A percentile compares a stretch with the other conserved stretches of the same genome.
These are phyloP conservation scores for Tenebrosternarchus preto DNA, from an alignment of 2,113 vertebrate species.

Conservation along the genomic window DNA sequence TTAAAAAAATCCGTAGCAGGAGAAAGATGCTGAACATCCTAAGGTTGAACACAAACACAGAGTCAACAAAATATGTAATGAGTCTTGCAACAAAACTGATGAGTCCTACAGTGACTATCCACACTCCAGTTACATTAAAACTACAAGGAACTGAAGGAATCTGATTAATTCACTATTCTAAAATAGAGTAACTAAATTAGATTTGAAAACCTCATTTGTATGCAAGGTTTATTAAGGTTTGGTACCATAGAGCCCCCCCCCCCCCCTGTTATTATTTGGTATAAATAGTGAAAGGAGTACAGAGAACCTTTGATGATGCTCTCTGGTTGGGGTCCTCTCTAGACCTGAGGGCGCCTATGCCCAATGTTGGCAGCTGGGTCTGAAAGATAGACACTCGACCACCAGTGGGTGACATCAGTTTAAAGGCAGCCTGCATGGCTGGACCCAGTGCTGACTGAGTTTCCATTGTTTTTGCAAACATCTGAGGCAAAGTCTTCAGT, in stretches of 20 bases:
- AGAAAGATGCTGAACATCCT: slow-evolving; percentile 90
- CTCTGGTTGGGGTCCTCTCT: slow-evolving; percentile 92
- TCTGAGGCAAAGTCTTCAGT: slow-evolving; percentile 85
- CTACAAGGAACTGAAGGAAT: too few relatives aligned
- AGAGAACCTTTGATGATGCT: slow-evolving; percentile 84
- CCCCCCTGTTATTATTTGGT: background rate
- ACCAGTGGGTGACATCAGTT: slow-evolving; percentile 91
- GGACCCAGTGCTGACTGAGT: slow-evolving; percentile 94
- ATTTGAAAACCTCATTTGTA: too few relatives aligned
- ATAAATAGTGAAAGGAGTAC: background rate
- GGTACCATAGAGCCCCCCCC: too few relatives aligned
- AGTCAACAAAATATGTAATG: background rate
- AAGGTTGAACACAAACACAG: background rate
- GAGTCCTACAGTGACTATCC: too few relatives aligned
- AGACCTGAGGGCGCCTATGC: slow-evolving; percentile 86
- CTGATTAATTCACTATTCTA: too few relatives aligned
- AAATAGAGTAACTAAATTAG: too few relatives aligned
- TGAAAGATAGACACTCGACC: slow-evolving; percentile 93
- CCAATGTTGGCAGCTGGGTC: slow-evolving; percentile 91
- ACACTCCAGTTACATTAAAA: too few relatives aligned
- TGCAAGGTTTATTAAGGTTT: too few relatives aligned
- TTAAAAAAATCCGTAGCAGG: slow-evolving; percentile 98
- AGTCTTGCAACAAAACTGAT: background rate
- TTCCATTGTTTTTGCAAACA: slow-evolving; percentile 93
- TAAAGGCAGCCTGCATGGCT: slow-evolving; percentile 91